These are phyloP conservation scores for Dichetophora obliterata DNA, from an alignment of 2,888 invertebrate genomes.

Conservation along the genomic window DNA sequence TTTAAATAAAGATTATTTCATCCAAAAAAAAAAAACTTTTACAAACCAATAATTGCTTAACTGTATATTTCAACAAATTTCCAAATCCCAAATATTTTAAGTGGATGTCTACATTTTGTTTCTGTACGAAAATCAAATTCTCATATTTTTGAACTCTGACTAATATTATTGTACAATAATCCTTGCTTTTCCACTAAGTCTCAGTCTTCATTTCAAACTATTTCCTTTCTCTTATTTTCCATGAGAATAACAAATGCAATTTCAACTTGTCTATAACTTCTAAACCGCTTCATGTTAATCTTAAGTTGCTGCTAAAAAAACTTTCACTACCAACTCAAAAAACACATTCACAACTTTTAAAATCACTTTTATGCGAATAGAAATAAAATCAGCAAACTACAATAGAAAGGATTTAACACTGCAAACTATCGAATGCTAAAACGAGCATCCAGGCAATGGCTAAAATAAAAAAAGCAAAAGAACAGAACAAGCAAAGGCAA, in stretches of 20 bases:
- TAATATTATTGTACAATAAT: not conserved
- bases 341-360: slow-evolving; percentile 3
- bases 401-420: not conserved
- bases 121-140: too few relatives aligned
- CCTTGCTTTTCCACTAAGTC: too few relatives aligned
- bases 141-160: not conserved
- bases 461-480: not conserved
- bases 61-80: too few relatives aligned
- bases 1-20: too few relatives aligned
- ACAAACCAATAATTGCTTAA: too few relatives aligned
- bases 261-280: not conserved
- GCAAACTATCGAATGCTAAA: not conserved
- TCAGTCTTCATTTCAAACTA: not conserved
- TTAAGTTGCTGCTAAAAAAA: not conserved
- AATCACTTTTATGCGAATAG: slow-evolving; percentile 3
- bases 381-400: too few relatives aligned
- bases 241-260: slow-evolving; percentile 12
- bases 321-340: not conserved
- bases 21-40: too few relatives aligned
- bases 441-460: not conserved
- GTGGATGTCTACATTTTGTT: too few relatives aligned
- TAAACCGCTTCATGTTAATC: slow-evolving; percentile 19
- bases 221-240: not conserved
- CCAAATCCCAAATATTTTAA: too few relatives aligned
- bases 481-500: not conserved